These are phyloP conservation scores for Pheosia tremula DNA, from an alignment of 2,888 invertebrate species.

Conservation along the genomic window DNA sequence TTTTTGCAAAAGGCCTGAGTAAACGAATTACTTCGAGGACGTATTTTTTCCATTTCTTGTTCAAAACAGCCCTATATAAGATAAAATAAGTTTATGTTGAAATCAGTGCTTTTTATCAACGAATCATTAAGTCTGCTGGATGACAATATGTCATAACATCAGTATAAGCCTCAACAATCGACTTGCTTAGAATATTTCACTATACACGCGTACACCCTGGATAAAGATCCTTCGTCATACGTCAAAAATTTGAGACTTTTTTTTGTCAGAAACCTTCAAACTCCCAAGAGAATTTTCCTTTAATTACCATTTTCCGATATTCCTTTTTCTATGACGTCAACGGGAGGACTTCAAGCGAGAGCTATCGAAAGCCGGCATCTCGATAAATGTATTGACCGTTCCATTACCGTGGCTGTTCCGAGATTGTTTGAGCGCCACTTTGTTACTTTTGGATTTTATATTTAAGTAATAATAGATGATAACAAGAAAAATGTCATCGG, in stretches of 20 bases:
- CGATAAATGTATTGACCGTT: conserved; percentile 3
- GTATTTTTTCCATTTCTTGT: neutral
- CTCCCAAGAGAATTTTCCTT: neutral
- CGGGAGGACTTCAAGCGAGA: neutral
- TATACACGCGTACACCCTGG: no score
- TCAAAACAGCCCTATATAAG: no score
- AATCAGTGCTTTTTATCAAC: no score
- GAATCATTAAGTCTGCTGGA: no score
- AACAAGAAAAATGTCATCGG: neutral
- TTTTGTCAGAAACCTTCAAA: neutral
- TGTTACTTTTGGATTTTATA: neutral
- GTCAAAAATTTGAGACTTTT: neutral
- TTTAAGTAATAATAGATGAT: neutral
- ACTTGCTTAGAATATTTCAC: no score
- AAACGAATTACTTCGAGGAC: neutral
- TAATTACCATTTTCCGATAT: neutral
- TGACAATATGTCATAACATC: no score
- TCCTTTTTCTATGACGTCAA: neutral
- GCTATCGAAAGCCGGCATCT: neutral
- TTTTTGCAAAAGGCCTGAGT: neutral
- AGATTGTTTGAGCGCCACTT: neutral
- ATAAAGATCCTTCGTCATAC: no score
- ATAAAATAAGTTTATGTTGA: no score
- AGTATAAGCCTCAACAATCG: no score
- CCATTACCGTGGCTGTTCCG: neutral